A percentile compares a stretch with the other conserved stretches of the same genome.
Conservation (phyloP, 2,888 invertebrate species). For the Agrilus biguttatus region DNA sequence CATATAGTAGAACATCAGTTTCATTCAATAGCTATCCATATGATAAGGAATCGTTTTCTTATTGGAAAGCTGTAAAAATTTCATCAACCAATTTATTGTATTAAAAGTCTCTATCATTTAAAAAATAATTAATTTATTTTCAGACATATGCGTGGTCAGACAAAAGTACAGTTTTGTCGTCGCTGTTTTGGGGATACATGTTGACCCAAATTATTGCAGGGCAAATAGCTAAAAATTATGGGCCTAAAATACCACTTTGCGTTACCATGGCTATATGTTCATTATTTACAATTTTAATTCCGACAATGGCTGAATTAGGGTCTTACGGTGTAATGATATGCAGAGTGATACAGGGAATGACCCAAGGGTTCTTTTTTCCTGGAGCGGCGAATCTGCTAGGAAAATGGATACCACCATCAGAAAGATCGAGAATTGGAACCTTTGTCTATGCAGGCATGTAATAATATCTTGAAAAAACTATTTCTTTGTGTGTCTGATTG, state of each 20-base stretch:
- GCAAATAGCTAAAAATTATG: constrained; percentile 51
- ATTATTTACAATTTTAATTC: constrained; percentile 47
- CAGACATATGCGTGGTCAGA: constrained; percentile 37
- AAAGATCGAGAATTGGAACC: constrained; percentile 53
- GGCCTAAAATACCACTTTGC: constrained; percentile 52
- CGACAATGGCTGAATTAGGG: constrained; percentile 48
- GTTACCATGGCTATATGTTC: constrained; percentile 42
- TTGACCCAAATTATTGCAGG: constrained; percentile 54
- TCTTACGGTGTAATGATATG: constrained; percentile 45
- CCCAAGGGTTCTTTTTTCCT: constrained; percentile 57
- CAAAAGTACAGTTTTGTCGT: constrained; percentile 42
- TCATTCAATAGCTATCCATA: too few species aligned
- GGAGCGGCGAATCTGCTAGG: constrained; percentile 54
- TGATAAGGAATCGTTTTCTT: too few species aligned
- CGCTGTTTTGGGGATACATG: constrained; percentile 66
- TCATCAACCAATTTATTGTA: too few species aligned
- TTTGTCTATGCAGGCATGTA: constrained; percentile 39
- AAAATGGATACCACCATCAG: constrained; percentile 59
- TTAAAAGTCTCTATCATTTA: too few species aligned
- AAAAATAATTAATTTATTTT: too few species aligned
- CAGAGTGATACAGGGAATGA: constrained; percentile 55
- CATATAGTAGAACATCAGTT: too few species aligned
- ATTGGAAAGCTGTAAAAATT: too few species aligned
- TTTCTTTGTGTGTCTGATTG: too few species aligned
- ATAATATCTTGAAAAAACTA: too few species aligned